Base-by-base conservation (phyloP, 1,140 invertebrate genomes). In the Aphis gossypii region DNA sequence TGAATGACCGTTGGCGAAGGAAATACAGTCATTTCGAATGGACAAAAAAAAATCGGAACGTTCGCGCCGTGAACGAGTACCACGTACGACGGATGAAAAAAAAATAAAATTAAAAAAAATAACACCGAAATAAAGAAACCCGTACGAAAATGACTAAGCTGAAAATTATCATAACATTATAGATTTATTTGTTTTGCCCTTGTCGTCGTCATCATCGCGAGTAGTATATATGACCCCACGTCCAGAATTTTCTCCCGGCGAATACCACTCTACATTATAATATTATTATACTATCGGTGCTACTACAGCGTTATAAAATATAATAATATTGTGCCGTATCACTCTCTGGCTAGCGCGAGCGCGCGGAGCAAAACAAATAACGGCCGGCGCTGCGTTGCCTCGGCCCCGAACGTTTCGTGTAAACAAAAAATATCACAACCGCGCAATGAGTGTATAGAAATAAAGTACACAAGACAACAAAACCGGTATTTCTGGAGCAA, bases 111-210 rank as follows among this genome's bases (percentile, higher is more conserved):
- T 9, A 84, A 38, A 60, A 60, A 60, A 60, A 30, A n/a, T 76
- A 84, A 44, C 21, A 44, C 21, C 38, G 83, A 41, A 92, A 48
- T 35, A 83, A 90, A 41, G 54, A 93, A 93, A 86, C 92, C 48
- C 48, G 92, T 56, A 93, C 92, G 82, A 54, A 93, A 93, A 84
- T 93, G 92, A 93, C 92, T 86, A 86, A 86, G 82, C 92, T 25
- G 92, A 93, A 93, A 93, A 93, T 93, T 93, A 93, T 93, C 92
- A 93, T 93, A 93, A 93, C 82, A 44, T 83, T 86, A 86, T 84
- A 56, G 92, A 86, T 93, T 93, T 93, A 93, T 93, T 93, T 93
- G 92, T 93, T 86, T 93, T 93, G 92, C 92, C 92, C 92, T 56
- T 9, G 76, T 54, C 82, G n/a, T 30, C 35, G 51, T 76, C 60